Percentiles rank a stretch among this genome's conserved stretches.
phyloP scores from a whole-genome alignment of 2,888 invertebrate genomes.

The Ophion costatus region DNA sequence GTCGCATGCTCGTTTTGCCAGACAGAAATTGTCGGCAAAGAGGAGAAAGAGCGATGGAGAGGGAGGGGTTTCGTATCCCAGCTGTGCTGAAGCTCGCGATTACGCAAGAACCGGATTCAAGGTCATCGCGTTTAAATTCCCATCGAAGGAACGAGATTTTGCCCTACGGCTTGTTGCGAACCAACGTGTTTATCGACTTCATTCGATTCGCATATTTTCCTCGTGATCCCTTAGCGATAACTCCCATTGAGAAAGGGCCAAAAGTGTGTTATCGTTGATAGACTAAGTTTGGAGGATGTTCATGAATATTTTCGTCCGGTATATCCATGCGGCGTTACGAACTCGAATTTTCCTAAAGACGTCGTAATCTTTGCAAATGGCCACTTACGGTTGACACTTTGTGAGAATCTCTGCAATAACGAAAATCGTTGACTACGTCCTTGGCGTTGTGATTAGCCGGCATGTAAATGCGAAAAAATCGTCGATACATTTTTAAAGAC shows the following conservation, averaged over 20 bases:
- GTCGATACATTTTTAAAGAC: too few species aligned
- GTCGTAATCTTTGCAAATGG: too few species aligned
- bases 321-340: too few species aligned
- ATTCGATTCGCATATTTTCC: not conserved
- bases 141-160: not conserved
- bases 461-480: too few species aligned
- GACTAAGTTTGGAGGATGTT: too few species aligned
- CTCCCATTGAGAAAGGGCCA: not conserved
- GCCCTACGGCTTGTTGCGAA: not conserved
- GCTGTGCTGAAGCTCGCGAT: not conserved
- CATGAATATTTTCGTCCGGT: too few species aligned
- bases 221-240: not conserved
- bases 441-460: too few species aligned
- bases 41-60: not conserved
- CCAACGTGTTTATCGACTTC: not conserved
- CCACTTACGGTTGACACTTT: too few species aligned
- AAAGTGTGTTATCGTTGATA: too few species aligned
- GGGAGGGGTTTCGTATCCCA: not conserved
- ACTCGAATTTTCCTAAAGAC: too few species aligned
- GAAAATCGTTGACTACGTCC: too few species aligned
- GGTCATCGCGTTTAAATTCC: slow-evolving; percentile 6
- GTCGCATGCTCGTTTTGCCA: not conserved
- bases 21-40: not conserved
- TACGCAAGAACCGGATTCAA: slow-evolving; percentile 1
- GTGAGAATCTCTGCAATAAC: too few species aligned